Evolutionary conservation across 2,113 vertebrate species (phyloP).

Genomic region (Pycnonotus jocosus): DNA sequence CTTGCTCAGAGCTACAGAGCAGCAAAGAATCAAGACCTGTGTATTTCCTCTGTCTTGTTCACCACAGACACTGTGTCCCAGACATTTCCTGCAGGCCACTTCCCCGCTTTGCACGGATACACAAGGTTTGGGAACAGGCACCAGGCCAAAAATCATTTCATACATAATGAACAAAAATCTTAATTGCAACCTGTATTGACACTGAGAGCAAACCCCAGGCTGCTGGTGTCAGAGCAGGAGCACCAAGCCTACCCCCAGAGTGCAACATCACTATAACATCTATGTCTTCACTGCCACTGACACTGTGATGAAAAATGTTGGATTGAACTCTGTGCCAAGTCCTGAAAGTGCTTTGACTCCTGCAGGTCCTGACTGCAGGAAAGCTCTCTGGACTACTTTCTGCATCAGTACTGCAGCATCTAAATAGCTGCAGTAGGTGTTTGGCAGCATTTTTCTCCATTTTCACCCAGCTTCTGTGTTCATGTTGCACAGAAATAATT

Average conservation of each 20-base stretch:
- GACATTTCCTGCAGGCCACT: constrained; percentile 48
- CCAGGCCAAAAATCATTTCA: not conserved
- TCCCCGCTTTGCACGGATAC: not conserved
- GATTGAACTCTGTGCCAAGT: not conserved
- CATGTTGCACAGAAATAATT: fast-evolving
- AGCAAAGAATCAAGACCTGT: not conserved
- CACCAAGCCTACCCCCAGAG: fast-evolving
- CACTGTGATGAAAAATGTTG: not conserved
- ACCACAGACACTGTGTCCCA: constrained; percentile 42
- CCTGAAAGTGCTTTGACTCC: not conserved
- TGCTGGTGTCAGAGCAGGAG: not conserved
- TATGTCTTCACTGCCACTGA: fast-evolving
- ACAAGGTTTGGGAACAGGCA: constrained; percentile 1
- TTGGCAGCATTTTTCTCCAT: not conserved
- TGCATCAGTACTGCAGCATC: not conserved
- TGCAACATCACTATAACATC: fast-evolving
- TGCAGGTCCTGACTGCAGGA: not conserved
- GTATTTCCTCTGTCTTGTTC: constrained; percentile 32
- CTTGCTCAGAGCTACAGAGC: not conserved
- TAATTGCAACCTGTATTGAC: constrained; percentile 1
- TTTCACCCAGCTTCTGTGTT: not conserved
- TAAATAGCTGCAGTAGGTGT: not conserved
- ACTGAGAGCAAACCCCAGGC: not conserved
- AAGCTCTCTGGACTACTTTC: not conserved
- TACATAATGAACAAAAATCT: not conserved